Evolutionary conservation across 2,888 invertebrate species (phyloP), one percentile per base, ranked within the genome.

Genomic region (Strigamia crassipes): DNA sequence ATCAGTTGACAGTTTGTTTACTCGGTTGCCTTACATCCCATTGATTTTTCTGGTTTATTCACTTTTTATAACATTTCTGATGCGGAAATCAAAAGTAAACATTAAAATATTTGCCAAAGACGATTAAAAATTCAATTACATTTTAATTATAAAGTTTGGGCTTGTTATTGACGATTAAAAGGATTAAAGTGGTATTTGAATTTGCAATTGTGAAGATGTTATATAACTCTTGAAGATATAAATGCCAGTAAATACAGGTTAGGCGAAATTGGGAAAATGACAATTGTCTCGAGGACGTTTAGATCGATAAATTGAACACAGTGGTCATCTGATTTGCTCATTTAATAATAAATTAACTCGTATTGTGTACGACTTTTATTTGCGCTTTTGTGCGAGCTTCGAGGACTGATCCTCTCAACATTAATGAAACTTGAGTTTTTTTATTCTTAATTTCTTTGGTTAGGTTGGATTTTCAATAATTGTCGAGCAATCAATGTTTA

Each of bases 231-330:
- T 51, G 15, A 51, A 3, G 4, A 51, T 18, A 51, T 31, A 73
- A 31, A 15, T 73, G 73, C 27, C 27, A 27, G 3, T 3, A 27
- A 1, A 27, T 27, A 27, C 27, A 27, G 27, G 3, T 27, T 3
- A 27, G 27, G 27, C 27, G 27, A 27, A 27, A 27, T 3, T 27
- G 1, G 3, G 18, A 66, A 66, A 73, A 4, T 73, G 27, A 13
- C 31, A 23, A 31, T 73, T 73, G 73, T 61, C 61, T 21, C 61
- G 73, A 73, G 31, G 73, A 5, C 23, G 4, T 73, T 31, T 73
- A 73, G 27, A 73, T 73, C 31, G 31, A 73, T 73, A 73, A 27
- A 73, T 73, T 73, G 73, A 73, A 31, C 73, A 27, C 73, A 27
- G 13, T 73, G 13, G 31, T 31, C 31, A 73, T 12, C 73, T 31